phyloP scores from a whole-genome alignment of 2,888 invertebrate genomes.

The Steromphala cineraria region DNA sequence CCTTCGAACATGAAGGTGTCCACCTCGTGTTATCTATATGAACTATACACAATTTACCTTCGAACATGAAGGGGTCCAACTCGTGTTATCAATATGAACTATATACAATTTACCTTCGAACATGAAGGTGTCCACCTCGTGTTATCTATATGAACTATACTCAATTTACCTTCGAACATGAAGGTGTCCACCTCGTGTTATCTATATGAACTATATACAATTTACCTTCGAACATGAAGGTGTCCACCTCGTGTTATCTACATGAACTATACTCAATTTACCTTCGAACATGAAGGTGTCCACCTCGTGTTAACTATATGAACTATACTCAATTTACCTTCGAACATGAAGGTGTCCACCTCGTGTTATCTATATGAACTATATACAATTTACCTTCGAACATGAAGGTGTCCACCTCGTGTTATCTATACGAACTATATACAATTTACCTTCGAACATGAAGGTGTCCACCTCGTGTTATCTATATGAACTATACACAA shows the following conservation, averaged over 20 bases:
- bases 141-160: no score
- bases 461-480: constrained; percentile 63
- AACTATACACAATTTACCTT: no score
- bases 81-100: no score
- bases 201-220: no score
- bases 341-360: constrained; percentile 54
- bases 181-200: constrained; percentile 63
- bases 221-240: constrained; percentile 42
- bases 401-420: constrained; percentile 59
- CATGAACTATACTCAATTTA: no score
- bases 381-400: constrained; percentile 41
- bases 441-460: constrained; percentile 39
- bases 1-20: constrained; percentile 48
- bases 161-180: constrained; percentile 39
- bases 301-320: no score
- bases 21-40: no score
- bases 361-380: no score
- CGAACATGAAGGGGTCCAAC: constrained; percentile 53
- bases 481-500: no score
- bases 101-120: constrained; percentile 41
- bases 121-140: constrained; percentile 59
- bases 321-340: no score
- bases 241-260: constrained; percentile 66
- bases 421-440: no score
- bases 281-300: constrained; percentile 48